These are phyloP conservation scores for Myotis lucifugus DNA, from an alignment of 2,113 vertebrate species.

Conservation along the genomic window DNA sequence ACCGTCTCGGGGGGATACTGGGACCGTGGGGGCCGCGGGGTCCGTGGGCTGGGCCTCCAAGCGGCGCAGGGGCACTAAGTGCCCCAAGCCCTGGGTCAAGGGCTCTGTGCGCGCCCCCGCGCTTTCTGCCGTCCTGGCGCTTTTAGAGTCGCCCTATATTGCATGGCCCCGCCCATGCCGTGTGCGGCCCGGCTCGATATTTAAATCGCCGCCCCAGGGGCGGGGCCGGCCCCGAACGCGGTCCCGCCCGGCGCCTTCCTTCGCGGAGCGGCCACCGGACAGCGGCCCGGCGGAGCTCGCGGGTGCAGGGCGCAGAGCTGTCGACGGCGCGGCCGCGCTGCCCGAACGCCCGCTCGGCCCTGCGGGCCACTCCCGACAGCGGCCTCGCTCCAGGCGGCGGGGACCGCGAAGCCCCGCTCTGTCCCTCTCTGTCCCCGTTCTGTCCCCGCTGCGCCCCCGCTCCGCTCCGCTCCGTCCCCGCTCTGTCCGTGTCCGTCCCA, in stretches of 20 bases:
- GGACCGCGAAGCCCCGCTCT: not conserved
- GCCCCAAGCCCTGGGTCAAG: not conserved
- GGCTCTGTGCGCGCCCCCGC: rapidly evolving
- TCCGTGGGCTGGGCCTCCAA: not conserved
- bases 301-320: conserved; percentile 5
- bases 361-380: not conserved
- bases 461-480: conserved; percentile 53
- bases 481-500: not conserved
- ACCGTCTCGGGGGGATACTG: not conserved
- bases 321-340: not conserved
- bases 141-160: conserved; percentile 47
- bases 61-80: not conserved
- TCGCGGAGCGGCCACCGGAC: not conserved
- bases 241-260: conserved; percentile 25
- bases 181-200: conserved; percentile 24
- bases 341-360: not conserved
- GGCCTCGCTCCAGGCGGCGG: not conserved
- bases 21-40: not conserved
- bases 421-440: not conserved
- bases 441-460: too few relatives aligned
- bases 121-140: not conserved
- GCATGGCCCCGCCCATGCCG: conserved; percentile 63
- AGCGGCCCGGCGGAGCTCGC: not conserved
- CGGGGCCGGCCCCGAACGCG: not conserved
- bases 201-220: conserved; percentile 72